Percentiles rank a stretch among this genome's conserved stretches.
phyloP scores from a whole-genome alignment of 2,113 vertebrate species.

The Callospermophilus lateralis region DNA sequence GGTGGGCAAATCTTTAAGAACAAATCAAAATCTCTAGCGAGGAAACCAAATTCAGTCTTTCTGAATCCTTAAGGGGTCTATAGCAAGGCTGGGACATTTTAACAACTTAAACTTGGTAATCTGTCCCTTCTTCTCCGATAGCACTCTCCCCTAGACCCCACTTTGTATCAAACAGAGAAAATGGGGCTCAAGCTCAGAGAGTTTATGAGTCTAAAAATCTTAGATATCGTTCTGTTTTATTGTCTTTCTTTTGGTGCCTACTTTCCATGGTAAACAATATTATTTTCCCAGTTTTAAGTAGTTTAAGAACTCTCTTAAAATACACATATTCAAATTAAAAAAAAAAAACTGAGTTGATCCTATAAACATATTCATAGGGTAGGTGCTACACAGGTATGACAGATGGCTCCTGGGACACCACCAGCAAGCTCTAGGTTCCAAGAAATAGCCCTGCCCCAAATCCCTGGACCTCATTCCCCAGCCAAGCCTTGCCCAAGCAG shows the following conservation, averaged over 20 bases:
- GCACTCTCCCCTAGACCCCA: neutral
- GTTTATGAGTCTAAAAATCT: neutral
- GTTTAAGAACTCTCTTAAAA: constrained; percentile 15
- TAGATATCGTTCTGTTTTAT: neutral
- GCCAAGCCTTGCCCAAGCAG: neutral
- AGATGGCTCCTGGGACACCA: neutral
- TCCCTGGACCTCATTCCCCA: neutral
- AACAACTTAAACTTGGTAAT: neutral
- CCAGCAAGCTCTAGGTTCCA: neutral
- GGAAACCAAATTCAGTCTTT: neutral
- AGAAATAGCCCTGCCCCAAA: neutral
- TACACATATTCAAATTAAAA: neutral
- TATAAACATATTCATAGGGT: neutral
- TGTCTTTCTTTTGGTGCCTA: constrained; percentile 43
- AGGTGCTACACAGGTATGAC: neutral
- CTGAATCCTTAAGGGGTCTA: neutral
- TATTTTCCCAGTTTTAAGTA: constrained; percentile 8
- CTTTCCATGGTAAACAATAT: neutral
- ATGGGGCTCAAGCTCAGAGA: neutral
- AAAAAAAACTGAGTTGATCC: neutral
- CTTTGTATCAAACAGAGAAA: neutral
- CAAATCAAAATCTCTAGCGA: neutral
- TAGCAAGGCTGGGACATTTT: neutral
- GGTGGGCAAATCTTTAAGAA: neutral
- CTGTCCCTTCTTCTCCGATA: neutral